Conservation (phyloP, 2,888 invertebrate species). For the Protula sp. region DNA sequence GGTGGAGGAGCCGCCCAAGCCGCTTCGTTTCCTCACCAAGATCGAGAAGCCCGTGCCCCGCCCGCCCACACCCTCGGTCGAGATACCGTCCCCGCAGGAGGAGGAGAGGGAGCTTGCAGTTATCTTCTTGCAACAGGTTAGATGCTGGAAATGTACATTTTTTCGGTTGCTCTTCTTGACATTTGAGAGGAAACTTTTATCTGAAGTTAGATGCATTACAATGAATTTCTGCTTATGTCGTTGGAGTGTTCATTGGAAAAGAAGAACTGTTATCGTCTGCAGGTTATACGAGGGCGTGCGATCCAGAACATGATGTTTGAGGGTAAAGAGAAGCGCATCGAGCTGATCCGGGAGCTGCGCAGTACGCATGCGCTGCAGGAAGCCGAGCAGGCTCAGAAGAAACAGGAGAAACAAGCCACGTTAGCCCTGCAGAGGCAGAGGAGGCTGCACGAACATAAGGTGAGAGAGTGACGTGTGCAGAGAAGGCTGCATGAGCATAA, state of each 20-base stretch:
- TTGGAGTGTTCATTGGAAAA: not conserved
- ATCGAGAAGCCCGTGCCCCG: conserved; percentile 54
- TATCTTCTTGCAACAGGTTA: conserved; percentile 63
- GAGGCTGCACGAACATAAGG: conserved; percentile 49
- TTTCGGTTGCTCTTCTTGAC: too few species aligned
- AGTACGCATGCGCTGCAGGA: conserved; percentile 62
- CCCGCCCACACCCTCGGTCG: conserved; percentile 52
- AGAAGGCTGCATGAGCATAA: conserved; percentile 48
- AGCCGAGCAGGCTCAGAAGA: conserved; percentile 55
- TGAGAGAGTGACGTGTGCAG: conserved; percentile 23
- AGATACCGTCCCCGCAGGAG: conserved; percentile 49
- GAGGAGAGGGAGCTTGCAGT: conserved; percentile 59
- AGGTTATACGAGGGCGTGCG: conserved; percentile 63
- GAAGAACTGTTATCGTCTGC: not conserved
- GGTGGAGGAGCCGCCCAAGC: conserved; percentile 38
- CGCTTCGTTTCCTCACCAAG: conserved; percentile 51
- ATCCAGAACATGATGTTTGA: conserved; percentile 70
- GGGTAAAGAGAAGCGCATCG: conserved; percentile 65
- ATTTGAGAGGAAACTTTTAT: too few species aligned
- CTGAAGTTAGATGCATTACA: too few species aligned
- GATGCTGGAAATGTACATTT: too few species aligned
- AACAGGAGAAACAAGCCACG: conserved; percentile 47
- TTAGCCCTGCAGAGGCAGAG: conserved; percentile 49
- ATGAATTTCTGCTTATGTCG: too few species aligned
- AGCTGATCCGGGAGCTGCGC: conserved; percentile 68